Conservation (phyloP, 1,140 invertebrate genomes). For the Microplitis mediator region DNA sequence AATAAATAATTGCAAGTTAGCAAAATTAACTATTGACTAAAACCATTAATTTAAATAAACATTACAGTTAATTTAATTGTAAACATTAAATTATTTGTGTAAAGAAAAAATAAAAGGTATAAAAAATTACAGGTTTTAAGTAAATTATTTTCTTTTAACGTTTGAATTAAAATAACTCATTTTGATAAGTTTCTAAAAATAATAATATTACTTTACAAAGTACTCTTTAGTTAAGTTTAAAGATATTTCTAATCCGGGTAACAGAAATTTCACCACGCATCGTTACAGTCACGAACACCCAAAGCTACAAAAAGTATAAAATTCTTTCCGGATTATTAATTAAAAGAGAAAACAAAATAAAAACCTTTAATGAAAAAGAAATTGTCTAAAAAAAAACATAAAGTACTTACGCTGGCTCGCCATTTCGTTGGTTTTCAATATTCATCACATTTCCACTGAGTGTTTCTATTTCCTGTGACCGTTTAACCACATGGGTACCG, state of each 20-base stretch:
- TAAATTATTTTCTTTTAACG: background rate
- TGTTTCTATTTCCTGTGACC: slow-evolving; percentile 55
- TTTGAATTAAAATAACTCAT: no score
- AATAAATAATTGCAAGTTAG: no score
- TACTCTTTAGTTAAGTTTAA: no score
- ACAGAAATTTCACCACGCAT: no score
- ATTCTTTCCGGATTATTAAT: no score
- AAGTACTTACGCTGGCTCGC: slow-evolving; percentile 53
- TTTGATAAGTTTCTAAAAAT: background rate
- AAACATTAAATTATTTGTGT: background rate
- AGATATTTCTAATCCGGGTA: no score
- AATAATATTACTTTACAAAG: no score
- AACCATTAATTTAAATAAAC: no score
- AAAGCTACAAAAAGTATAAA: background rate
- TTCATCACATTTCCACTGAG: slow-evolving; percentile 55
- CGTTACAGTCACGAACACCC: no score
- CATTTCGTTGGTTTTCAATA: slow-evolving; percentile 47
- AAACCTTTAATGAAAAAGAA: background rate
- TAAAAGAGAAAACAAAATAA: background rate
- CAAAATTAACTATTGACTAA: no score
- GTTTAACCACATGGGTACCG: slow-evolving; percentile 50
- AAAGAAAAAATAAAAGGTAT: no score
- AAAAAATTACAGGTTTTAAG: background rate
- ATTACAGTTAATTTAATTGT: no score
- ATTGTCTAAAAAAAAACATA: background rate